Conservation (phyloP, 2,888 invertebrate species). For the Heliconius erato region DNA sequence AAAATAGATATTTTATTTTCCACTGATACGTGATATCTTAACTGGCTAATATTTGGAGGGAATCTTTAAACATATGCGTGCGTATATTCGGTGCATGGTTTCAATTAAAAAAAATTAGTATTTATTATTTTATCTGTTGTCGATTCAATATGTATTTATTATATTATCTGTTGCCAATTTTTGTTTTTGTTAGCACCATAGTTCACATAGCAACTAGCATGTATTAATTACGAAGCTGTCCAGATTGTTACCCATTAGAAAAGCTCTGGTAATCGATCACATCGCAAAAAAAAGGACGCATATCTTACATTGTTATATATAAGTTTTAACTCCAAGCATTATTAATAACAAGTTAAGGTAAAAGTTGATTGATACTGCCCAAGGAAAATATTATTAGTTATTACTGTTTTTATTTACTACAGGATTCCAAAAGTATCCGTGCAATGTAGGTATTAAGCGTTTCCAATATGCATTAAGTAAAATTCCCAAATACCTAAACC, state of each 20-base stretch:
- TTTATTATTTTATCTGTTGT: constrained; percentile 37
- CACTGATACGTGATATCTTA: constrained; percentile 16
- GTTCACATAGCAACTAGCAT: constrained; percentile 43
- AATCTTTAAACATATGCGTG: background rate
- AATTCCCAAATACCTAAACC: no score
- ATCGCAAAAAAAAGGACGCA: constrained; percentile 10
- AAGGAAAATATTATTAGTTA: constrained; percentile 7
- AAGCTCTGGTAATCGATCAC: constrained; percentile 33
- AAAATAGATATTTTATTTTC: constrained; percentile 12
- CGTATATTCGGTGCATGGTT: constrained; percentile 47
- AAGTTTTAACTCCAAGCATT: constrained; percentile 47
- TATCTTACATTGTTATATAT: constrained; percentile 31
- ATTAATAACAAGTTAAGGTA: constrained; percentile 38
- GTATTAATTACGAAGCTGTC: constrained; percentile 48
- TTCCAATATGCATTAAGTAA: constrained; percentile 25
- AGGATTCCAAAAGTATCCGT: constrained; percentile 17
- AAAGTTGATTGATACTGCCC: background rate
- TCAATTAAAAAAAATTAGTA: constrained; percentile 48
- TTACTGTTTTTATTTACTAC: constrained; percentile 13
- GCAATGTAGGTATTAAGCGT: constrained; percentile 28
- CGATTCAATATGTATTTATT: constrained; percentile 24
- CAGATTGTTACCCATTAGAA: constrained; percentile 46
- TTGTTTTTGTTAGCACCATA: constrained; percentile 48
- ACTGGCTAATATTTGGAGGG: constrained; percentile 15
- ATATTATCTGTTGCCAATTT: constrained; percentile 41